A percentile compares a stretch with the other conserved stretches of the same genome.
These are phyloP conservation scores for Tokudaia muenninki DNA, from an alignment of 2,797 vertebrate species.

Conservation along the genomic window DNA sequence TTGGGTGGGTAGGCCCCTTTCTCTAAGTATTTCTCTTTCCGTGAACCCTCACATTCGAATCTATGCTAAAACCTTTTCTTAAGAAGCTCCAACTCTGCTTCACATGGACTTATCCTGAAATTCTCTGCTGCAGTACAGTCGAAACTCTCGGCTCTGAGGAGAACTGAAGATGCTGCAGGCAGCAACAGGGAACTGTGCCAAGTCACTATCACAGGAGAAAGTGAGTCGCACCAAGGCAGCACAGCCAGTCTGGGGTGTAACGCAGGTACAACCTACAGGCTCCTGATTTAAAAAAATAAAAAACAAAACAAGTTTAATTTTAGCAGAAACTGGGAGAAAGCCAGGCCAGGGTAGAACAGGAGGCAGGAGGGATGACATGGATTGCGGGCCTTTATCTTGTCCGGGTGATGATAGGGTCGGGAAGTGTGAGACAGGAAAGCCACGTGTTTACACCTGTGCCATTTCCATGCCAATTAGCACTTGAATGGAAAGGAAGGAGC, in stretches of 20 bases:
- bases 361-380: slow-evolving; percentile 41
- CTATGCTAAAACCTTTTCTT: neutral
- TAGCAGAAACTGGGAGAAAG: slow-evolving; percentile 63
- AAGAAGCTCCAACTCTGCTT: neutral
- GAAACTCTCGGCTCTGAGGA: neutral
- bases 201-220: neutral
- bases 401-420: slow-evolving; percentile 71
- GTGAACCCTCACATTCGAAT: neutral
- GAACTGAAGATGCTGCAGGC: no score
- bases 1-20: neutral
- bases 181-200: neutral
- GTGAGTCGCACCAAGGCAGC: neutral
- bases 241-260: neutral
- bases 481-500: slow-evolving; percentile 76
- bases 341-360: slow-evolving; percentile 59
- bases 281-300: slow-evolving; percentile 36
- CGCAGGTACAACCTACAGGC: neutral
- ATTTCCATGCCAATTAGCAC: slow-evolving; percentile 79
- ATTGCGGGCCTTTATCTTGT: slow-evolving; percentile 68
- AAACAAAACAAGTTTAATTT: slow-evolving; percentile 73
- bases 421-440: slow-evolving; percentile 71
- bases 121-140: neutral
- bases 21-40: neutral
- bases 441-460: slow-evolving; percentile 81
- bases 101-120: neutral